Conservation (phyloP, 2,797 vertebrate genomes). For the Dendrocincla tyrannina region DNA sequence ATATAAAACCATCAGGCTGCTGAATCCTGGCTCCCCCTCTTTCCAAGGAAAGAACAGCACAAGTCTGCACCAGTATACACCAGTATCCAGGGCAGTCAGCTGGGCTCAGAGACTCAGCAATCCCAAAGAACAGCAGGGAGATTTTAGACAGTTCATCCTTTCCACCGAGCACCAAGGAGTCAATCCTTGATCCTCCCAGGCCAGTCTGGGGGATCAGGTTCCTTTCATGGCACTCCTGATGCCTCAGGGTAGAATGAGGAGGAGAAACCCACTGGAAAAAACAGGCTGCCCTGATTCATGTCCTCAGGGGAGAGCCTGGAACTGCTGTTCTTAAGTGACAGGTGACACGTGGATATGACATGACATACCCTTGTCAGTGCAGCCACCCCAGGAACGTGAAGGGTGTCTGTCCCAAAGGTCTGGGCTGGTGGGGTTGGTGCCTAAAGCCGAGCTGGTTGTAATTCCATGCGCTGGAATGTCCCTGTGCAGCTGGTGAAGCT, state of each 20-base stretch:
- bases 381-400: accelerated
- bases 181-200: neutral
- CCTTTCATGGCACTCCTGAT: neutral
- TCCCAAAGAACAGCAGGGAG: neutral
- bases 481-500: conserved; percentile 90
- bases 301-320: neutral
- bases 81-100: neutral
- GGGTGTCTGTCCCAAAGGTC: neutral
- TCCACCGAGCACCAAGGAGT: neutral
- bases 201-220: neutral
- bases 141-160: neutral
- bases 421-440: neutral
- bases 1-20: neutral
- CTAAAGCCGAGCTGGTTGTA: neutral
- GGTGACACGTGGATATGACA: accelerated
- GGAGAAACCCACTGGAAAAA: neutral
- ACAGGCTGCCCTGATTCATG: neutral
- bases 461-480: neutral
- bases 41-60: neutral
- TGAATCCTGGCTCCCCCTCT: neutral
- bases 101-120: neutral
- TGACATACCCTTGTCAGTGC: neutral
- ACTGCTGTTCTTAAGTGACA: neutral
- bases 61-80: neutral
- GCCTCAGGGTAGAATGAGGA: neutral